Evolutionary conservation across 2,888 invertebrate species (phyloP).

Genomic region (Cephalotes varians): DNA sequence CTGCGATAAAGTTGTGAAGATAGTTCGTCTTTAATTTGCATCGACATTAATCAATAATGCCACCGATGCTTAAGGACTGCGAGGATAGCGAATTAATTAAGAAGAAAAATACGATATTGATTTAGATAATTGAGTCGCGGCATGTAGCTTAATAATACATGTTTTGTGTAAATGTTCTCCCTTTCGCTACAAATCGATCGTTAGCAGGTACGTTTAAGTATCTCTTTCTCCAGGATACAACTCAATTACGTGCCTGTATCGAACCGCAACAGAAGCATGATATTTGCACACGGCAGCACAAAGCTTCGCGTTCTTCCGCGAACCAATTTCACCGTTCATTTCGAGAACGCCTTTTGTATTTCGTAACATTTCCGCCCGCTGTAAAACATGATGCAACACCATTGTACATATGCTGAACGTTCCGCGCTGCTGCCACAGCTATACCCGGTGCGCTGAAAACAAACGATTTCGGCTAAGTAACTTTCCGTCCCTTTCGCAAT

Average conservation of each 20-base stretch:
- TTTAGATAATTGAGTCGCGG: background rate
- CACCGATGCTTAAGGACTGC: background rate
- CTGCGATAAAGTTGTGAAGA: too few relatives aligned
- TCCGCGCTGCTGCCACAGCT: conserved; percentile 28
- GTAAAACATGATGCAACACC: conserved; percentile 39
- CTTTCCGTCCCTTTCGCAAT: conserved; percentile 51
- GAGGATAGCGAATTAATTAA: background rate
- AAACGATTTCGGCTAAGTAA: conserved; percentile 53
- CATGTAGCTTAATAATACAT: background rate
- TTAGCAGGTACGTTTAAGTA: background rate
- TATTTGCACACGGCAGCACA: background rate
- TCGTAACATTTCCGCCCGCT: conserved; percentile 24
- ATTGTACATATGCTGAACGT: conserved; percentile 45
- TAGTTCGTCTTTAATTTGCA: background rate
- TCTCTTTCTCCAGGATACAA: background rate
- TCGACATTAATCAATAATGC: background rate
- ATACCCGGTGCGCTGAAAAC: conserved; percentile 23
- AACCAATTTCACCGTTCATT: conserved; percentile 42
- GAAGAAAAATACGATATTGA: background rate
- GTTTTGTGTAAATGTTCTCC: background rate
- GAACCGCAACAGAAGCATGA: background rate
- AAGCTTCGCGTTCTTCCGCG: background rate
- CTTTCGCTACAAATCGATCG: conserved; percentile 7
- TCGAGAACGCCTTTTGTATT: conserved; percentile 22
- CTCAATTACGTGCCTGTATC: background rate